Evolutionary conservation across 1,140 invertebrate genomes (phyloP).

Genomic region (Cotesia typhae): DNA sequence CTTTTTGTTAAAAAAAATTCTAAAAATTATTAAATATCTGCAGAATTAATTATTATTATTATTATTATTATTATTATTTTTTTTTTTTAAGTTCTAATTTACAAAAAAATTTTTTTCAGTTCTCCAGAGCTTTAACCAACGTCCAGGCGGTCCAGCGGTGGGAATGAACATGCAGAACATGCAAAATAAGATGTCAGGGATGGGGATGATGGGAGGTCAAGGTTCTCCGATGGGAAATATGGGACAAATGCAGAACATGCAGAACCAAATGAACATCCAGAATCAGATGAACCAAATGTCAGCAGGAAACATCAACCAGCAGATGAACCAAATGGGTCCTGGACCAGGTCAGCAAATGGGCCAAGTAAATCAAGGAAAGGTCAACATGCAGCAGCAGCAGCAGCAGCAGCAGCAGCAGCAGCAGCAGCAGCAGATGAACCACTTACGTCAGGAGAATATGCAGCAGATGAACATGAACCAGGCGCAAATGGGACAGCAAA

Average conservation of each 20-base stretch:
- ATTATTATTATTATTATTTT: no score
- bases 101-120: slow-evolving; percentile 53
- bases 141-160: slow-evolving; percentile 62
- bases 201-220: slow-evolving; percentile 64
- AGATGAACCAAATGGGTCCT: slow-evolving; percentile 59
- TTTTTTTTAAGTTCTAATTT: background rate
- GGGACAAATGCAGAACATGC: slow-evolving; percentile 59
- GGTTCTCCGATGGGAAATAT: slow-evolving; percentile 58
- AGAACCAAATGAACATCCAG: slow-evolving; percentile 60
- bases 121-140: slow-evolving; percentile 70
- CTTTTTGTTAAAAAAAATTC: no score
- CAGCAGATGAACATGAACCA: no score
- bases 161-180: slow-evolving; percentile 70
- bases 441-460: no score
- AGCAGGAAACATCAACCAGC: slow-evolving; percentile 48
- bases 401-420: no score
- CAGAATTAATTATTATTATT: no score
- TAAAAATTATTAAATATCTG: no score
- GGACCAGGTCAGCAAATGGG: slow-evolving; percentile 54
- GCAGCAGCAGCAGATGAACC: no score
- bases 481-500: slow-evolving; percentile 40
- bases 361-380: slow-evolving; percentile 31
- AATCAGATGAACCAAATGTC: slow-evolving; percentile 62
- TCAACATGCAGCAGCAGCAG: no score
- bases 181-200: slow-evolving; percentile 67